A percentile compares a stretch with the other conserved stretches of the same genome.
Evolutionary conservation across 2,797 vertebrate genomes (phyloP).

Genomic region (Pristis pectinata): DNA sequence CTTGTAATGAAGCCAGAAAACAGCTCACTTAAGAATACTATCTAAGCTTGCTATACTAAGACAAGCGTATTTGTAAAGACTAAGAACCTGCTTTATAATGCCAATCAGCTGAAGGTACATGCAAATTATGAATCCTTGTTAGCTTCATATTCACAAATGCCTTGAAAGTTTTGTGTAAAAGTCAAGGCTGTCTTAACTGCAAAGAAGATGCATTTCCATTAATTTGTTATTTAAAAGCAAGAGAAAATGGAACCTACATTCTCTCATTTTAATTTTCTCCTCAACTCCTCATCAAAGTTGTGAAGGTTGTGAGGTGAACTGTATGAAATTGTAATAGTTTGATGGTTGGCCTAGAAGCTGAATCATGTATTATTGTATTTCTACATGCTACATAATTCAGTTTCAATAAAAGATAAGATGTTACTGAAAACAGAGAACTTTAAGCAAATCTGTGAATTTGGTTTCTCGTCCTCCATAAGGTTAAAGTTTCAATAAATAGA

Average conservation of each 20-base stretch:
- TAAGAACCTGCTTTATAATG: not conserved
- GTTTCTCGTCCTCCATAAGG: too few species aligned
- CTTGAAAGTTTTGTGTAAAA: not conserved
- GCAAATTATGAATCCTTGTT: not conserved
- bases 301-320: not conserved
- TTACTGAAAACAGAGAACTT: too few species aligned
- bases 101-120: not conserved
- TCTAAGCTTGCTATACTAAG: not conserved
- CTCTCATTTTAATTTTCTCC: not conserved
- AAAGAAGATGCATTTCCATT: not conserved
- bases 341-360: too few species aligned
- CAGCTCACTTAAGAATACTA: constrained; percentile 42
- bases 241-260: not conserved
- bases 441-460: too few species aligned
- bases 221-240: not conserved
- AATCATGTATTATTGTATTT: too few species aligned
- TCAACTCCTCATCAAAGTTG: not conserved
- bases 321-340: not conserved
- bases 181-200: not conserved
- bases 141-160: not conserved
- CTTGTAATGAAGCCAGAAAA: constrained; percentile 41
- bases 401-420: too few species aligned
- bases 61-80: not conserved
- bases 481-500: too few species aligned
- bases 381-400: too few species aligned